Conservation (phyloP, 2,113 vertebrate genomes). For the Polypterus bichir region DNA sequence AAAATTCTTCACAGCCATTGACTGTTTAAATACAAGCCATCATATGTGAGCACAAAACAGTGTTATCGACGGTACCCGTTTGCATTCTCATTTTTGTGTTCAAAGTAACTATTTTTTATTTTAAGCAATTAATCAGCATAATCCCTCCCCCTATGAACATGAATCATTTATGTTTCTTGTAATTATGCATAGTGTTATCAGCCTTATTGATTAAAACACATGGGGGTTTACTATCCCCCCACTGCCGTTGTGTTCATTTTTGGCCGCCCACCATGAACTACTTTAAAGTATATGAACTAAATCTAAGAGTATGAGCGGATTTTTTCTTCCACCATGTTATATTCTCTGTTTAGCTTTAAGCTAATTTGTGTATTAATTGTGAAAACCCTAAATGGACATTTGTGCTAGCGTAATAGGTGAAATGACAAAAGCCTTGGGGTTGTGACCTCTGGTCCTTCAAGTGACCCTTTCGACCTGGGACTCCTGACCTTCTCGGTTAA, state of each 20-base stretch:
- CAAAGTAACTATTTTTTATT: no score
- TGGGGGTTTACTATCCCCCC: not conserved
- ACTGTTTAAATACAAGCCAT: no score
- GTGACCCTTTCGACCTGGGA: constrained; percentile 18
- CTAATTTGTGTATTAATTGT: no score
- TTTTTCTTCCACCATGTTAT: no score
- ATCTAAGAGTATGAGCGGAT: no score
- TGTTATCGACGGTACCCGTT: no score
- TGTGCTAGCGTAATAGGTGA: constrained; percentile 32
- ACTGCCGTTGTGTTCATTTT: not conserved
- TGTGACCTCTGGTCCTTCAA: constrained; percentile 35
- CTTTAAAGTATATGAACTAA: not conserved
- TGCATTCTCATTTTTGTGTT: no score
- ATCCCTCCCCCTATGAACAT: not conserved
- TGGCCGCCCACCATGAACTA: not conserved
- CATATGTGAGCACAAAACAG: no score
- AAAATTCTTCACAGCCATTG: no score
- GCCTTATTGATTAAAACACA: not conserved
- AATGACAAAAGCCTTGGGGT: constrained; percentile 23
- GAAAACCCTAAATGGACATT: not conserved
- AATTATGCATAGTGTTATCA: not conserved
- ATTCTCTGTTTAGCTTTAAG: no score
- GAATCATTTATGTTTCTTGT: constrained; percentile 1
- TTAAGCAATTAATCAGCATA: no score
- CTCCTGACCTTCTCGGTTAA: constrained; percentile 10